phyloP scores from a whole-genome alignment of 2,113 vertebrate species.

The Rhea americana region DNA sequence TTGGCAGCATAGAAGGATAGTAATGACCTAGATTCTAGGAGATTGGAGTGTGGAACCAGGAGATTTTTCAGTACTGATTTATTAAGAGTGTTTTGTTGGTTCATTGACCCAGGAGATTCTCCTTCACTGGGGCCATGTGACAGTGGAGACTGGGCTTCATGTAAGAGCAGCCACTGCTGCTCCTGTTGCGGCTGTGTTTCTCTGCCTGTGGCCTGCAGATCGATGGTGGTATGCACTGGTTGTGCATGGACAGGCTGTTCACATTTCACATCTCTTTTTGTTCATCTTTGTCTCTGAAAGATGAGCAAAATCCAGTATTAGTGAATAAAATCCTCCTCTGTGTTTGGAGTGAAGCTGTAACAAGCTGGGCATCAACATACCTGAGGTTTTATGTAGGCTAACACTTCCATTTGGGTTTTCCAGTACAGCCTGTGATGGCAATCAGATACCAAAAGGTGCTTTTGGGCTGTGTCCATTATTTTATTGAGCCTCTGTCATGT shows the following conservation, averaged over 20 bases:
- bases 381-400: accelerated
- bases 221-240: accelerated
- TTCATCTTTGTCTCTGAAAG: not conserved
- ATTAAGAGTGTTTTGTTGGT: not conserved
- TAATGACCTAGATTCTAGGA: not conserved
- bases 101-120: not conserved
- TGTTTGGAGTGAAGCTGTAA: not conserved
- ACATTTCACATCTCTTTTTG: accelerated
- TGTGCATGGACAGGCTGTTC: accelerated
- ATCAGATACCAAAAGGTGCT: not conserved
- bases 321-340: not conserved
- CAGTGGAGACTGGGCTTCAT: not conserved
- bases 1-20: not conserved
- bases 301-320: not conserved
- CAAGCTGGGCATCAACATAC: accelerated
- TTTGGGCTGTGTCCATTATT: accelerated
- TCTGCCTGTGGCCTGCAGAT: not conserved
- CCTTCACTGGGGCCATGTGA: not conserved
- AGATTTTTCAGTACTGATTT: not conserved
- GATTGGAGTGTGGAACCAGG: not conserved
- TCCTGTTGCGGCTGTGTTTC: not conserved
- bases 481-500: not conserved
- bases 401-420: not conserved
- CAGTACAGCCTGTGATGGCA: accelerated
- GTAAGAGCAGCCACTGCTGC: not conserved